phyloP scores from a whole-genome alignment of 2,888 invertebrate species.

The Galerucella calmariensis region DNA sequence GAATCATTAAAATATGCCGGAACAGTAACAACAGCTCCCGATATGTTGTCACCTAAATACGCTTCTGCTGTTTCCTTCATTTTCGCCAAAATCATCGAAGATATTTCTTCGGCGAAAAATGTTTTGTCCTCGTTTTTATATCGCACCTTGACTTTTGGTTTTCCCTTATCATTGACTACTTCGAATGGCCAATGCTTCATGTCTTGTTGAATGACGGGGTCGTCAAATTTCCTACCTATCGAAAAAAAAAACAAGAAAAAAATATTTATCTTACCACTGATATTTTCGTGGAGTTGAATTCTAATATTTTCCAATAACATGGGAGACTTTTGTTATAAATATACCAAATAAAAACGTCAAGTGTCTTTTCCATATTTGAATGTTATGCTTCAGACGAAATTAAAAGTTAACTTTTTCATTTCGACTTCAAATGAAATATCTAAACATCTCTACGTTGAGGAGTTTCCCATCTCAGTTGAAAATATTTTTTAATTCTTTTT shows the following conservation, averaged over 20 bases:
- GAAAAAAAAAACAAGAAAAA: not conserved
- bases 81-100: conserved; percentile 71
- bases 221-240: conserved; percentile 71
- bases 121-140: conserved; percentile 64
- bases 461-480: too few relatives aligned
- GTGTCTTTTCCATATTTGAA: too few relatives aligned
- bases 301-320: too few relatives aligned
- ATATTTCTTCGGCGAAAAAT: conserved; percentile 67
- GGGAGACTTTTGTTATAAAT: too few relatives aligned
- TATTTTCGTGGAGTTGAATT: too few relatives aligned
- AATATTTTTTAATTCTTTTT: too few relatives aligned
- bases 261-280: too few relatives aligned
- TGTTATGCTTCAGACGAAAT: too few relatives aligned
- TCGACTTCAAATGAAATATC: too few relatives aligned
- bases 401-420: too few relatives aligned
- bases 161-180: conserved; percentile 65
- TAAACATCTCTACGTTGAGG: too few relatives aligned
- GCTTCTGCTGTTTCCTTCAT: conserved; percentile 70
- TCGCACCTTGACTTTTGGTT: conserved; percentile 62
- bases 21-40: conserved; percentile 70
- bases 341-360: too few relatives aligned
- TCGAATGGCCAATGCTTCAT: conserved; percentile 75
- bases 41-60: conserved; percentile 62
- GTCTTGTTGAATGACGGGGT: conserved; percentile 73
- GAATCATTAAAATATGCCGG: conserved; percentile 76